Conservation (phyloP, 92 coral and sea anemone genomes). For the Montipora capitata region DNA sequence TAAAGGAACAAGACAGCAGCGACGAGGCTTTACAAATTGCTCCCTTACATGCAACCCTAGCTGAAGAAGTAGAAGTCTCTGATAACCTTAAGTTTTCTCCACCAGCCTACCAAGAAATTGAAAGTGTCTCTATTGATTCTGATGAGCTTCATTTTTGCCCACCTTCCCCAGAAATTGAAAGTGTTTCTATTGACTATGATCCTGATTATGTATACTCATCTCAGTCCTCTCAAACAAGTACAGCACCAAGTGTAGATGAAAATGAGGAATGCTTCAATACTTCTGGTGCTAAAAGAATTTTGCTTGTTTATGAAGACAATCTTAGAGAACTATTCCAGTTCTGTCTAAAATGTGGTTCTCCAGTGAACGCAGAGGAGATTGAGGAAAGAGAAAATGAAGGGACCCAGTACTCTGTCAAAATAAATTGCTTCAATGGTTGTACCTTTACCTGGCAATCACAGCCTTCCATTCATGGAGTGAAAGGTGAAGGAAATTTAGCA, state of each 20-base stretch:
- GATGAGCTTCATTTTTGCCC: conserved; percentile 9
- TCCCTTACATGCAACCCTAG: too few relatives aligned
- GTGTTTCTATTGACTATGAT: neutral
- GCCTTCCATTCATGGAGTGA: too few relatives aligned
- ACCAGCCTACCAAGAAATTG: too few relatives aligned
- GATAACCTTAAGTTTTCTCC: too few relatives aligned
- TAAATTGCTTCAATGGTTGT: too few relatives aligned
- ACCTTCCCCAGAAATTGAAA: neutral
- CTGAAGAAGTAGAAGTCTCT: too few relatives aligned
- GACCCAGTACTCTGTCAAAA: too few relatives aligned
- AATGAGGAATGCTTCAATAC: neutral
- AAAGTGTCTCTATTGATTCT: neutral
- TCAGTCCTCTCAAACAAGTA: too few relatives aligned
- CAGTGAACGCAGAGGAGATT: conserved; percentile 4
- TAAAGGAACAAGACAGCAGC: too few relatives aligned
- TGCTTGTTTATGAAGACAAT: neutral
- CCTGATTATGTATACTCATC: conserved; percentile 2
- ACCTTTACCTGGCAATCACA: too few relatives aligned
- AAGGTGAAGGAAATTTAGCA: too few relatives aligned
- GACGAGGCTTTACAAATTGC: too few relatives aligned
- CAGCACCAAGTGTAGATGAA: neutral
- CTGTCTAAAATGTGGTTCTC: conserved; percentile 7
- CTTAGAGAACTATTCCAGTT: neutral
- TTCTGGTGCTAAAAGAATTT: neutral
- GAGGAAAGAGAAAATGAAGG: neutral